Base-by-base conservation (phyloP, 1,140 invertebrate genomes). In the Sinella curviseta region DNA sequence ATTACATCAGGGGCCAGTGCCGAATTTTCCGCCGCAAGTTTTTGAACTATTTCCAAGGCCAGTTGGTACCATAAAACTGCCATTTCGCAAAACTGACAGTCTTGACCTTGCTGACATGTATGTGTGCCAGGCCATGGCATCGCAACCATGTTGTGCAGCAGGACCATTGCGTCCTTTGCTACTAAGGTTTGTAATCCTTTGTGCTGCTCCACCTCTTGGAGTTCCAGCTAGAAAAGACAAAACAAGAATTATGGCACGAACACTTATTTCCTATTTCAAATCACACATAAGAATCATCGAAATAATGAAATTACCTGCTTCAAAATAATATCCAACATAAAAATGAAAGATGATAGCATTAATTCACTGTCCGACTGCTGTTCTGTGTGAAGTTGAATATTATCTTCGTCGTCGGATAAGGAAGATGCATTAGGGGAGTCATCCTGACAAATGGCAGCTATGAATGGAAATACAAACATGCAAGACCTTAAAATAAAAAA, bases 291-390 rank as follows among this genome's bases (percentile, higher is more conserved):
- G 17, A 28, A 78, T 24, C 30, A 78, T 33, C n/a, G n/a, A 0
- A 12, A 77, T 14, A 33, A 77, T 39, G 48, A 24, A 67, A 24
- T 48, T 80, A 95, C 94, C 90, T 99, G 97, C 89, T 97, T 97
- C 1, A 98, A 87, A 48, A 98, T 87, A 81, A 99, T 93, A 86
- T 99, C 97, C 76, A 99, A 88, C 96, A 99, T 99, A 1, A 99
- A 90, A 80, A 99, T 95, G 86, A 95, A 98, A 85, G 97, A 98
- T 1, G 94, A 94, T 8, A 98, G 88, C 86, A 94, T 94, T 36
- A 94, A 88, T 83, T 93, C 92, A 26, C 90, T 88, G 34, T 83
- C 82, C 20, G 77, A 57, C 57, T 83, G 82, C 34, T 83, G 78
- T 57, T 83, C 82, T n/a, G 81, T 80, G 14, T 76, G 48, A 20